Base-by-base conservation (phyloP, 2,797 vertebrate species). In the Anabas testudineus region DNA sequence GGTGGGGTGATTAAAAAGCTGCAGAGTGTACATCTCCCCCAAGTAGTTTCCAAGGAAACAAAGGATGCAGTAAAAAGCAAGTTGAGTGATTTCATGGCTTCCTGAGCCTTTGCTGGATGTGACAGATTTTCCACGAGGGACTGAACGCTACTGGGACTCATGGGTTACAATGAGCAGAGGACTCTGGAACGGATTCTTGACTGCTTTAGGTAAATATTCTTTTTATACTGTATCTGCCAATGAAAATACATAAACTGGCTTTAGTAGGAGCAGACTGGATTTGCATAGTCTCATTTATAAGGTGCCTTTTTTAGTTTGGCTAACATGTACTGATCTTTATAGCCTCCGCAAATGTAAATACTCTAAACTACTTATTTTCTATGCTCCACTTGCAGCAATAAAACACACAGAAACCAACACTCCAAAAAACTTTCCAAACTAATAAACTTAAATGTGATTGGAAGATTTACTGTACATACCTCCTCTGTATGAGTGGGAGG, bases 1-100 rank as follows among this genome's bases (percentile, higher is more conserved):
- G 71, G 66, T 15, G 54, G 28, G 49, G 41, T 21, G 36, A 84
- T 74, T 72, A 81, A 84, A 80, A 58, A 56, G 62, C 58, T 71
- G 61, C 60, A 72, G 66, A 76, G 58, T 68, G 65, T 62, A 48
- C 63, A 63, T 74, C 81, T 49, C 5, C 55, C 63, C 36, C 26
- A 65, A 55, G 55, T 76, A 68, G 93, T 94, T 93, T 90, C 94
- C 92, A 90, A 74, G 87, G 92, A 90, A 94, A 94, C 93, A 78
- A 87, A 89, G 65, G 90, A 90, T 85, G 91, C 88, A 88, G 85
- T 88, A 88, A 87, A n/a, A 89, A 76, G 56, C 24, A 78, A 61
- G 68, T 61, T 49, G 69, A 84, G 79, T 74, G 64, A 89, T 86
- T 87, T 85, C 53, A 74, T 74, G 69, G 66, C 79, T 74, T 66